Base-by-base conservation (phyloP, 2,797 vertebrate genomes). In the Myripristis jacobus region DNA sequence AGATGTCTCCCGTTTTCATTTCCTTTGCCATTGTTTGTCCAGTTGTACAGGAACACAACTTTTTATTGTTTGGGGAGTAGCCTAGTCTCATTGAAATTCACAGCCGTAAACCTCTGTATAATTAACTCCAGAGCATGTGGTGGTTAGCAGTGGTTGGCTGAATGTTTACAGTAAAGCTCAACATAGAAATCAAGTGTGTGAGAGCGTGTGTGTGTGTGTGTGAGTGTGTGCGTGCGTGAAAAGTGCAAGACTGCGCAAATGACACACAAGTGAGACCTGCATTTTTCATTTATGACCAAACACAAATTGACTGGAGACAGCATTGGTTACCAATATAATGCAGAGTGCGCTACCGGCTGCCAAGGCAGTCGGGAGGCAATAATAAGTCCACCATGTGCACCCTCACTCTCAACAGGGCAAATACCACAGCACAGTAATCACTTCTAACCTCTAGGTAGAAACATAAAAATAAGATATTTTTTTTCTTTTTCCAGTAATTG, bases 111-210 rank as follows among this genome's bases (percentile, higher is more conserved):
- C 71, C 70, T 92, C 80, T 58, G 76, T 85, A 86, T 93, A 94
- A 94, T 93, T 91, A 92, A 92, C 87, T 89, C 91, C 93, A 93
- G 91, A 91, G 72, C 81, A 87, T 71, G 66, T 83, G 84, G 89
- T 82, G 82, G 88, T 91, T 89, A 89, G 81, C 88, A 81, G 85
- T 50, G 73, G 75, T 85, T 80, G 75, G 86, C 88, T 89, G 82
- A 80, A 89, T 89, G 90, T 89, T 91, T 91, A 89, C 89, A 83
- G 88, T 88, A 89, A 92, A 89, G 80, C 88, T 84, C 71, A 73
- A 87, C 86, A 87, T 84, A 86, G 77, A 87, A 89, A 86, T 87
- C 67, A 81, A 84, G 79, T 66, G 70, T 75, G 79, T 79, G 47
- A 67, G 61, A 64, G 61, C 59, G 66, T 60, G 58, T 69, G 64